These are phyloP conservation scores for Cardiocondyla obscurior DNA, from an alignment of 1,140 invertebrate species.

Conservation along the genomic window DNA sequence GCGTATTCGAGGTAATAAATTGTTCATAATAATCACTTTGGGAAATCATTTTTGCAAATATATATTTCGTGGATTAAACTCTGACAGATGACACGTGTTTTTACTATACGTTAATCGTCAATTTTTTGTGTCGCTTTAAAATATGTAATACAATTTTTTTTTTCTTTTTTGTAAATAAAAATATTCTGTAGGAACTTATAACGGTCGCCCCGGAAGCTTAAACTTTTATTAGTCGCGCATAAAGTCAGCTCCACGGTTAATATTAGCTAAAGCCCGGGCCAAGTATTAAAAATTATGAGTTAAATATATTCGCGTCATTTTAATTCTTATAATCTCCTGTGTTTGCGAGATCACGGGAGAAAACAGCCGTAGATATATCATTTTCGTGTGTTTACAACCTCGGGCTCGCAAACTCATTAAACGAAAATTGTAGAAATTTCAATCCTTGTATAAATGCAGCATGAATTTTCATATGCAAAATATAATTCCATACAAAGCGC, in stretches of 20 bases:
- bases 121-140: background rate
- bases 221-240: constrained; percentile 8
- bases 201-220: background rate
- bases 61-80: background rate
- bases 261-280: too few relatives aligned
- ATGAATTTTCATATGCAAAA: background rate
- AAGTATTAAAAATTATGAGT: constrained; percentile 9
- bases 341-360: background rate
- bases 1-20: background rate
- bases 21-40: background rate
- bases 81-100: background rate
- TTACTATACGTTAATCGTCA: too few relatives aligned
- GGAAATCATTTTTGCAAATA: background rate
- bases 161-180: too few relatives aligned
- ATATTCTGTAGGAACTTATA: background rate
- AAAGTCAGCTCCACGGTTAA: background rate
- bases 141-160: background rate
- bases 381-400: background rate
- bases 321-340: background rate
- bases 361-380: background rate
- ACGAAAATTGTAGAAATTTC: background rate
- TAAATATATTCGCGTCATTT: background rate
- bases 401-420: background rate
- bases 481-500: background rate
- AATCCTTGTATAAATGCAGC: background rate